phyloP scores from a whole-genome alignment of 2,113 vertebrate species.

The Spea multiplicata region DNA sequence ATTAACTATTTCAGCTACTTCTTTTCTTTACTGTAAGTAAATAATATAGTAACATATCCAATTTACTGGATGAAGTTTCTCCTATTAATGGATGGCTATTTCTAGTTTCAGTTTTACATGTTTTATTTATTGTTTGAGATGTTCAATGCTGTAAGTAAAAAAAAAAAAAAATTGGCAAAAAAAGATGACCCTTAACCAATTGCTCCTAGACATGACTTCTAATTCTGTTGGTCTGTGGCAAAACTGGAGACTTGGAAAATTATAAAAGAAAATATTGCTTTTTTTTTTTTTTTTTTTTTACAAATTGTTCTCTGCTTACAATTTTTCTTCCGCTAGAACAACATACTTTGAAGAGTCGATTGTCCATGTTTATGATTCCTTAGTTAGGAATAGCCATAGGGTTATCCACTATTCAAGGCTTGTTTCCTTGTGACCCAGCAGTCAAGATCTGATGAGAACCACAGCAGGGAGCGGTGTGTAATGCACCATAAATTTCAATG shows the following conservation, averaged over 20 bases:
- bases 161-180: constrained; percentile 50
- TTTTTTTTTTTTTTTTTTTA: constrained; percentile 48
- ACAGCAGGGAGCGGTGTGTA: constrained; percentile 68
- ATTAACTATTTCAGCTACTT: not conserved
- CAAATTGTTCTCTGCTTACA: constrained; percentile 53
- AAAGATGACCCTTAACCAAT: constrained; percentile 62
- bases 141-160: constrained; percentile 59
- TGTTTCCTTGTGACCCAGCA: constrained; percentile 66
- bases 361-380: constrained; percentile 68
- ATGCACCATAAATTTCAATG: constrained; percentile 77
- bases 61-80: no score
- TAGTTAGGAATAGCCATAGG: constrained; percentile 71
- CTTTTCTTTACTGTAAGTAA: no score
- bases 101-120: no score
- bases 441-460: constrained; percentile 68
- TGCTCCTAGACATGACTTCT: constrained; percentile 65
- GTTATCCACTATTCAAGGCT: constrained; percentile 73
- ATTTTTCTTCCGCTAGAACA: constrained; percentile 63
- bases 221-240: constrained; percentile 61
- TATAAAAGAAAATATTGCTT: constrained; percentile 63
- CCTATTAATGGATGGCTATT: no score
- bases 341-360: constrained; percentile 57
- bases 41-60: no score
- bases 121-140: constrained; percentile 51
- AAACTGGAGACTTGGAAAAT: constrained; percentile 64